Evolutionary conservation across 2,113 vertebrate genomes (phyloP), one percentile per base, ranked within the genome.

Genomic region (Elanus axillaris): DNA sequence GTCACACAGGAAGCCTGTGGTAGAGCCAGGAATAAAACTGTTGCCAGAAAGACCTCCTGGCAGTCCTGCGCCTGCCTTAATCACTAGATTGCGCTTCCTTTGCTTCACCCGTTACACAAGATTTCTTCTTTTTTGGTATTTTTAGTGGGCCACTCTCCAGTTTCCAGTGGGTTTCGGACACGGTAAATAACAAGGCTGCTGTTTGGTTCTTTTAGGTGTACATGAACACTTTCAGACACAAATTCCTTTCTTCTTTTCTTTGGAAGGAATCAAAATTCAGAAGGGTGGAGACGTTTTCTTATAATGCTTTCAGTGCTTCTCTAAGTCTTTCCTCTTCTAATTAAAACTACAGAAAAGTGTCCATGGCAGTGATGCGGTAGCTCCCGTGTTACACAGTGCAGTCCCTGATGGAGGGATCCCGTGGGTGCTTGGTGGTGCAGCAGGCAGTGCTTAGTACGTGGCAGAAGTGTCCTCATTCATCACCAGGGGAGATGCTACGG

Each of bases 1-100:
- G 48, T 42, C 62, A 64, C 86, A 87, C 62, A 87, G 93, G 83
- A 95, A 94, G 17, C 38, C 91, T 87, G 92, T 5, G 34, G 86
- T 52, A 88, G 89, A 69, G 64, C 86, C 95, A 97, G 60, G 52
- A 92, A 85, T 79, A 48, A 94, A 91, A 25, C 43, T 56, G 8
- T 13, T 86, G 43, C 72, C 92, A 94, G 79, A 93, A 93, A 50
- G 53, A 84, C 55, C 66, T 96, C 88, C 79, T 89, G 72, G 45
- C 86, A 91, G 29, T 56, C 66, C 78, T 48, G 25, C 0, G 14
- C 31, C 73, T 79, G 60, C 76, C 56, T 73, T 89, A 78, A 78
- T 84, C 80, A 85, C 69, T 78, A 38, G 43, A 84, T 40, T 84
- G 53, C 47, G 75, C 66, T 87, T 94, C 88, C 62, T 58, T 53